These are phyloP conservation scores for Akabosia matsudoensis DNA, from an alignment of 1,140 invertebrate species.

Conservation along the genomic window DNA sequence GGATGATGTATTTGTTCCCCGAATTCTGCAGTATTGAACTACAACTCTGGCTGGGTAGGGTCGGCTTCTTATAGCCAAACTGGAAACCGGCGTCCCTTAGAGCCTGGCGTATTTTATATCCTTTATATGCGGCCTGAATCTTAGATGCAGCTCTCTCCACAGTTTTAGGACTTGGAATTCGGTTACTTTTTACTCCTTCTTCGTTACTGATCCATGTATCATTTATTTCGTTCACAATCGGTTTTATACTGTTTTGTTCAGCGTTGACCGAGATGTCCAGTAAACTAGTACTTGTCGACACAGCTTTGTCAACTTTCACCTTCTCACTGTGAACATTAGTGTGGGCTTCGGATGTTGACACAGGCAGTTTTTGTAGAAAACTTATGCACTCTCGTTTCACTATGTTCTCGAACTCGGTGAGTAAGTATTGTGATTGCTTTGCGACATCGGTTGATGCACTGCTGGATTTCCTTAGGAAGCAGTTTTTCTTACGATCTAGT, in stretches of 20 bases:
- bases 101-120: constrained; percentile 24
- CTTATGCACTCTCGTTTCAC: constrained; percentile 34
- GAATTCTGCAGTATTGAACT: background rate
- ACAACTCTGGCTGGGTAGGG: background rate
- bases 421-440: constrained; percentile 18
- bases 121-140: constrained; percentile 31
- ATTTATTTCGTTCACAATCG: no score
- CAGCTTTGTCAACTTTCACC: constrained; percentile 22
- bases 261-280: background rate
- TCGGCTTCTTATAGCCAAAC: background rate
- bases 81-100: constrained; percentile 25
- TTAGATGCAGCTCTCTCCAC: constrained; percentile 22
- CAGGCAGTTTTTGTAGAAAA: background rate
- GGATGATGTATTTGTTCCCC: background rate
- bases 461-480: background rate
- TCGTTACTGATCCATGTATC: background rate
- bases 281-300: constrained; percentile 1
- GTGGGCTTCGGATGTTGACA: background rate
- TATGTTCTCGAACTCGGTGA: constrained; percentile 39
- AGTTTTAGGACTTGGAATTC: background rate
- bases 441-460: background rate
- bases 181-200: background rate
- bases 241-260: background rate
- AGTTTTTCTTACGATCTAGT: background rate
- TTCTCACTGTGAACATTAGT: background rate